These are phyloP conservation scores for Hirtodrosophila histrioides DNA, from an alignment of 2,888 invertebrate species.

Conservation along the genomic window DNA sequence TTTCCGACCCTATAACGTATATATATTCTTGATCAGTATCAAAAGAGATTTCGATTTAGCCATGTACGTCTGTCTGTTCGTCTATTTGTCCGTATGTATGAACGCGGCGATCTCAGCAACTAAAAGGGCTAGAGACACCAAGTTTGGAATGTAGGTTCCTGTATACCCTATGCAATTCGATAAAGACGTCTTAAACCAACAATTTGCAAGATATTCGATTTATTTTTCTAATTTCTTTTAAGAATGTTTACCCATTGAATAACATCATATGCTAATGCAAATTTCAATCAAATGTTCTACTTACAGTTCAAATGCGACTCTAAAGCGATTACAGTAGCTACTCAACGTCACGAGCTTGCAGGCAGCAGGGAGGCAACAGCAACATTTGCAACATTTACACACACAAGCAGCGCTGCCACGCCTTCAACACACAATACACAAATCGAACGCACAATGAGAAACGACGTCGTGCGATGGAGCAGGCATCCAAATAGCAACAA, in stretches of 20 bases:
- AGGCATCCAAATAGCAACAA: conserved; percentile 60
- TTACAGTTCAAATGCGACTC: conserved; percentile 45
- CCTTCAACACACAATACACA: conserved; percentile 41
- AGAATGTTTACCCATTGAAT: conserved; percentile 3
- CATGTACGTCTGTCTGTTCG: no score
- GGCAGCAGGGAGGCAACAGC: conserved; percentile 12
- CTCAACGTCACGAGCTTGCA: conserved; percentile 34
- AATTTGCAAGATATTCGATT: no score
- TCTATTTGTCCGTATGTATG: no score
- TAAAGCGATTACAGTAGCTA: conserved; percentile 37
- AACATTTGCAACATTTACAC: conserved; percentile 5
- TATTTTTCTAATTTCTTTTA: background rate
- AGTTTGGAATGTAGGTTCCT: no score
- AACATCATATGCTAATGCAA: conserved; percentile 29
- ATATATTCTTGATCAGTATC: no score
- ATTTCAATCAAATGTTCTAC: conserved; percentile 35
- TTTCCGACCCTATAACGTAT: no score
- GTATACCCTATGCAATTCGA: no score
- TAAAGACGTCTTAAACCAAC: no score
- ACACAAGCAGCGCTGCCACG: conserved; percentile 22
- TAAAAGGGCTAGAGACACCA: no score
- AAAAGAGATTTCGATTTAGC: no score
- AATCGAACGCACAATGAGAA: conserved; percentile 82
- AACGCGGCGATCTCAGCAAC: no score
- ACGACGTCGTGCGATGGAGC: conserved; percentile 84